Conservation (phyloP, 2,888 invertebrate genomes). For the Erpobdella octoculata region DNA sequence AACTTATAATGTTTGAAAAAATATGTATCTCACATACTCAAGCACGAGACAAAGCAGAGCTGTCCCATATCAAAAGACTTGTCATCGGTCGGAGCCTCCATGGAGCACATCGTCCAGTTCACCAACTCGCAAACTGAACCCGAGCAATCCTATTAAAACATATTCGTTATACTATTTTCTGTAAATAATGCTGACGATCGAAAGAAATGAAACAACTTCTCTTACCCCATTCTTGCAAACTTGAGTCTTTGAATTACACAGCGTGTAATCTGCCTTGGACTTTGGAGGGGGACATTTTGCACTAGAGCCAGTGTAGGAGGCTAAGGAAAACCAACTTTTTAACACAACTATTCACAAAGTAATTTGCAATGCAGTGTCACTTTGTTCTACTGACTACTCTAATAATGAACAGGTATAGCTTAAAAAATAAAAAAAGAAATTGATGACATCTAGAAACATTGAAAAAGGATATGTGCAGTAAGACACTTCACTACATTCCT, state of each 20-base stretch:
- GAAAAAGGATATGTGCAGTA: slow-evolving; percentile 60
- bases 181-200: background rate
- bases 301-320: slow-evolving; percentile 50
- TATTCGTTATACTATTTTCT: background rate
- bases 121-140: slow-evolving; percentile 91
- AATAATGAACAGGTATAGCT: too few species aligned
- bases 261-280: slow-evolving; percentile 79
- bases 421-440: too few species aligned
- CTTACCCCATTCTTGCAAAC: slow-evolving; percentile 91
- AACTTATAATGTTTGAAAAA: background rate
- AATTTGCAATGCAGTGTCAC: too few species aligned
- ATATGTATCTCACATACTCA: slow-evolving; percentile 30
- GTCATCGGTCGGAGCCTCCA: slow-evolving; percentile 36
- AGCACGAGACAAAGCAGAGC: slow-evolving; percentile 90
- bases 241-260: slow-evolving; percentile 88
- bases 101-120: slow-evolving; percentile 86
- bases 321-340: slow-evolving; percentile 28
- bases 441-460: too few species aligned
- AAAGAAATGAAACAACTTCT: slow-evolving; percentile 37
- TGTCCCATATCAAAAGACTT: slow-evolving; percentile 42
- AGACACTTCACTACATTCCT: slow-evolving; percentile 63
- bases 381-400: too few species aligned
- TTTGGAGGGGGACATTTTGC: slow-evolving; percentile 79
- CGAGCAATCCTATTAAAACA: slow-evolving; percentile 65
- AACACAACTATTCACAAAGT: too few species aligned